These are phyloP conservation scores for Stercorarius parasiticus DNA, from an alignment of 2,113 vertebrate species.

Conservation along the genomic window DNA sequence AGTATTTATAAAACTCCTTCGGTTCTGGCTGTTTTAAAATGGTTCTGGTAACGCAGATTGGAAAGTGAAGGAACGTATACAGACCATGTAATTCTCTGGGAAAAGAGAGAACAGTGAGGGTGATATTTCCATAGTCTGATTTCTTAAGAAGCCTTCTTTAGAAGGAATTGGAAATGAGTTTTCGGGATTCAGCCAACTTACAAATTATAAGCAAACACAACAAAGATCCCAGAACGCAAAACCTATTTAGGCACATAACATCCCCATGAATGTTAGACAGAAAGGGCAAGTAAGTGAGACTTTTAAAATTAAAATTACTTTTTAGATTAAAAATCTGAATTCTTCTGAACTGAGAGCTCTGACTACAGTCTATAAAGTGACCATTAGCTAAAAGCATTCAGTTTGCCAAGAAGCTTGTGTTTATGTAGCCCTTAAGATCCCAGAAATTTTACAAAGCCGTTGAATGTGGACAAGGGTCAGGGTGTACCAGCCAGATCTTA, in stretches of 20 bases:
- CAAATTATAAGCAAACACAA: neutral
- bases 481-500: neutral
- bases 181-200: neutral
- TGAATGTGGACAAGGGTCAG: neutral
- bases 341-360: neutral
- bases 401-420: neutral
- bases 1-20: neutral
- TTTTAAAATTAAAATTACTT: neutral
- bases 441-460: neutral
- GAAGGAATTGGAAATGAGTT: neutral
- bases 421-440: neutral
- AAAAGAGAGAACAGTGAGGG: slow-evolving; percentile 4
- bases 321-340: neutral
- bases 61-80: slow-evolving; percentile 10
- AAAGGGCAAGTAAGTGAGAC: neutral
- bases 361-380: neutral
- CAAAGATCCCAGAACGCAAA: neutral
- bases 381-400: neutral
- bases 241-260: neutral
- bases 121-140: slow-evolving; percentile 23
- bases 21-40: neutral
- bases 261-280: neutral
- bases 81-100: slow-evolving; percentile 3
- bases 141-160: neutral
- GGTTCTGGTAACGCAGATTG: neutral